Evolutionary conservation across 2,888 invertebrate species (phyloP).

Genomic region (Yponomeuta sedellus): DNA sequence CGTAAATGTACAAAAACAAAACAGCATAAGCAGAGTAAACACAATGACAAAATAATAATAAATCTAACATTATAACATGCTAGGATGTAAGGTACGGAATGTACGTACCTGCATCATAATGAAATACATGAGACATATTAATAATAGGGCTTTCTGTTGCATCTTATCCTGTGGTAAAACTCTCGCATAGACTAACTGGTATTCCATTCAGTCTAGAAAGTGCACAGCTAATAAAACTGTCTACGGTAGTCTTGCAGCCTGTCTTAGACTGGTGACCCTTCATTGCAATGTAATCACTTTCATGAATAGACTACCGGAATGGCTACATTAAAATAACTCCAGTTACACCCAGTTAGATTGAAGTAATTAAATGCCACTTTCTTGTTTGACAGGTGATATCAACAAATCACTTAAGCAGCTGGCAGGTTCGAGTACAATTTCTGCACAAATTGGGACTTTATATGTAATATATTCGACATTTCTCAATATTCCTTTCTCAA

Average conservation of each 20-base stretch:
- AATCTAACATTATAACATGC: no score
- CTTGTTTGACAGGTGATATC: not conserved
- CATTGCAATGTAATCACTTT: not conserved
- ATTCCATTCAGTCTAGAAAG: conserved; percentile 12
- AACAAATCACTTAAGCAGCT: not conserved
- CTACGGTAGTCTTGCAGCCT: not conserved
- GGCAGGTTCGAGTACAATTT: not conserved
- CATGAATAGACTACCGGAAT: not conserved
- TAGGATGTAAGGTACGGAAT: no score
- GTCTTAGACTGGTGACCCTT: not conserved
- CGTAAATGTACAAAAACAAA: no score
- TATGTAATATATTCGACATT: no score
- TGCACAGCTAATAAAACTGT: conserved; percentile 5
- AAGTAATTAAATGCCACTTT: not conserved
- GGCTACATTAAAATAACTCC: not conserved
- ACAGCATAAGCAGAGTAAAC: no score
- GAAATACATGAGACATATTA: no score
- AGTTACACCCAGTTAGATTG: not conserved
- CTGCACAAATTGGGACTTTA: no score
- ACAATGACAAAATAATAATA: no score
- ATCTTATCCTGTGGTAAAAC: not conserved
- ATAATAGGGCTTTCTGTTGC: not conserved
- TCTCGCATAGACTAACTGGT: not conserved
- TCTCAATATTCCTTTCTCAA: no score
- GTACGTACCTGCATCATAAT: no score